Base-by-base conservation (phyloP, 2,888 invertebrate species). In the Lamellibrachia columna region DNA sequence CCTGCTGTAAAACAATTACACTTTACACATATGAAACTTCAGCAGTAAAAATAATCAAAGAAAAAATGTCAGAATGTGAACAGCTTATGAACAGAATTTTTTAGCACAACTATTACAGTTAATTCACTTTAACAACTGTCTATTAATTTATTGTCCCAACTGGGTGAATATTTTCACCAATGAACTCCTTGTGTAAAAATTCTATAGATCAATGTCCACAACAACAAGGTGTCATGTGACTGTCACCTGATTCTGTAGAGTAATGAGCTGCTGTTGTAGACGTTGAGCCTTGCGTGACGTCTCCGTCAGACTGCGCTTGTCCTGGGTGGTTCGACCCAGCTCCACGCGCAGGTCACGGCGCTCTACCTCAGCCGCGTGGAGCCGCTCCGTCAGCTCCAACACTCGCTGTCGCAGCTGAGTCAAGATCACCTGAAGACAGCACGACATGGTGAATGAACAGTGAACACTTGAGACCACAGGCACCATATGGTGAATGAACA, bases 291-390 rank as follows among this genome's bases (percentile, higher is more conserved):
- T 92, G 92, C 90, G 40, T 53, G 52, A 75, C 53, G 92, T 93
- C 55, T 90, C 90, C n/a, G 55, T 92, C 92, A 93, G 91, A 75
- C 91, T 92, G 22, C 90, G 53, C 7, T 92, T 94, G 91, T 95
- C 95, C 90, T 94, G 94, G 75, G 95, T 94, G 28, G 95, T 93
- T 7, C 93, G 93, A 52, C 94, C 94, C 53, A 96, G 94, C 93
- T 95, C 95, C 91, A 94, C 92, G 92, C 95, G 93, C 92, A 96
- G 93, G 40, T 95, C 94, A 7, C 95, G 92, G 58, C 96, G 93
- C 93, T 96, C 96, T 91, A 96, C 94, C 93, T 96, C 96, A 11
- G 95, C 95, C 53, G 94, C 93, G 93, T 96, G 96, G 7, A 96
- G 94, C 53, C 95, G 93, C 93, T 95, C 95, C 0, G 95, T 96